phyloP scores from a whole-genome alignment of 2,888 invertebrate species.

The Eulithis testata region DNA sequence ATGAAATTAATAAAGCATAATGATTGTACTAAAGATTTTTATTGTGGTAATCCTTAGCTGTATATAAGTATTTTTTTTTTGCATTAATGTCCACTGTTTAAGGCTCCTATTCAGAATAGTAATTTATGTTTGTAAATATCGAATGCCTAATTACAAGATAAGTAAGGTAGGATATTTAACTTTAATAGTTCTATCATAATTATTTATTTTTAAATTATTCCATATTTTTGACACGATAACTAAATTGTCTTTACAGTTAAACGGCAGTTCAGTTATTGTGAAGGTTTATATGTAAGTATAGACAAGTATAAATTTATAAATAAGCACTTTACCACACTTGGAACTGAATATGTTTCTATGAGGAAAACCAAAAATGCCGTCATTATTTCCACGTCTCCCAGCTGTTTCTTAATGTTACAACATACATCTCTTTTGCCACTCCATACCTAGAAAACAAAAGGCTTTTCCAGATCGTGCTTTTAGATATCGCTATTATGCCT shows the following conservation, averaged over 20 bases:
- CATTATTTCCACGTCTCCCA: conserved; percentile 29
- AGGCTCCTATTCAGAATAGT: too few relatives aligned
- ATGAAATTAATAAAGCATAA: conserved; percentile 86
- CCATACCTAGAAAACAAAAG: conserved; percentile 49
- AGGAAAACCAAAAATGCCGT: conserved; percentile 28
- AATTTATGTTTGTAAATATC: too few relatives aligned
- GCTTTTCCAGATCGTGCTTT: conserved; percentile 57
- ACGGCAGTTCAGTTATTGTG: not conserved
- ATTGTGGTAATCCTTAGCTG: conserved; percentile 49
- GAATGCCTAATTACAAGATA: too few relatives aligned
- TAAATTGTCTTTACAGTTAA: too few relatives aligned
- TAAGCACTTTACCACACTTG: not conserved
- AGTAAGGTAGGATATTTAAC: too few relatives aligned
- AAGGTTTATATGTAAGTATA: not conserved
- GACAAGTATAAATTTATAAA: not conserved
- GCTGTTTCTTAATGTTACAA: conserved; percentile 32
- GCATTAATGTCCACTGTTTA: too few relatives aligned
- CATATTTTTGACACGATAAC: too few relatives aligned
- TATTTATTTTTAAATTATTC: too few relatives aligned
- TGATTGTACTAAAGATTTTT: conserved; percentile 81
- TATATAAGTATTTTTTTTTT: too few relatives aligned
- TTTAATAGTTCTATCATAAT: too few relatives aligned
- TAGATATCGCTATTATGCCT: conserved; percentile 70
- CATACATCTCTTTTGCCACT: conserved; percentile 40
- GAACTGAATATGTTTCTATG: conserved; percentile 10